Conservation (phyloP, 1,140 invertebrate genomes). For the Metaphire vulgaris region DNA sequence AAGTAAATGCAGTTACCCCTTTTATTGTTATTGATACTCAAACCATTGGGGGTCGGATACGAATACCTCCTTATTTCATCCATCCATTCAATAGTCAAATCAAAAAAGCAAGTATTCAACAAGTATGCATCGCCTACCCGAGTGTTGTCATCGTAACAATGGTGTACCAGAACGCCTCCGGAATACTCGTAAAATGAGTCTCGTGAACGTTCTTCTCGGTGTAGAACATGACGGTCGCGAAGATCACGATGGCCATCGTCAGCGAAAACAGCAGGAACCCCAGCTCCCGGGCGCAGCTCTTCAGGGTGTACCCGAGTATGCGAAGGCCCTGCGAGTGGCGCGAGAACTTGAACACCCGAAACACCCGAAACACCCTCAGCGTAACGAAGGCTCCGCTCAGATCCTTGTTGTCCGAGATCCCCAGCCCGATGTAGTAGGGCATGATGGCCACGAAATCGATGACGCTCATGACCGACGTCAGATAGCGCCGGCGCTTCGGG, state of each 20-base stretch:
- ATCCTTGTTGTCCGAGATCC: slow-evolving; percentile 96
- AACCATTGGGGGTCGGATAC: too few species aligned
- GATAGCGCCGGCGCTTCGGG: slow-evolving; percentile 87
- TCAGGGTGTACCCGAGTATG: slow-evolving; percentile 92
- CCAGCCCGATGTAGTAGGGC: slow-evolving; percentile 96
- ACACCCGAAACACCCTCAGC: slow-evolving; percentile 93
- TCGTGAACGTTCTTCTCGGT: slow-evolving; percentile 92
- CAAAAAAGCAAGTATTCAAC: background rate
- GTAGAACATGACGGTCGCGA: slow-evolving; percentile 99
- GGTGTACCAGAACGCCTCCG: slow-evolving; percentile 99
- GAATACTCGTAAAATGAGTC: slow-evolving; percentile 97
- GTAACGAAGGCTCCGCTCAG: slow-evolving; percentile 94
- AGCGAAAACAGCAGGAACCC: slow-evolving; percentile 98
- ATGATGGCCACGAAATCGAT: slow-evolving; percentile 99
- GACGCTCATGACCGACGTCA: slow-evolving; percentile 93
- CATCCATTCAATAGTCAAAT: too few species aligned
- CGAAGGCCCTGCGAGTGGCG: slow-evolving; percentile 95
- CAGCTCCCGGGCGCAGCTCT: slow-evolving; percentile 96
- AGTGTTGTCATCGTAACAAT: slow-evolving; percentile 99
- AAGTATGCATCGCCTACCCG: slow-evolving; percentile 60
- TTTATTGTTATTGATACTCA: too few species aligned
- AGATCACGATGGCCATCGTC: slow-evolving; percentile 99
- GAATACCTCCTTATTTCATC: too few species aligned
- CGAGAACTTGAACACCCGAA: slow-evolving; percentile 98
- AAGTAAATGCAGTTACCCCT: too few species aligned